Percentiles rank a stretch among this genome's conserved stretches.
These are phyloP conservation scores for Nephrotoma flavescens DNA, from an alignment of 2,888 invertebrate genomes.

Conservation along the genomic window DNA sequence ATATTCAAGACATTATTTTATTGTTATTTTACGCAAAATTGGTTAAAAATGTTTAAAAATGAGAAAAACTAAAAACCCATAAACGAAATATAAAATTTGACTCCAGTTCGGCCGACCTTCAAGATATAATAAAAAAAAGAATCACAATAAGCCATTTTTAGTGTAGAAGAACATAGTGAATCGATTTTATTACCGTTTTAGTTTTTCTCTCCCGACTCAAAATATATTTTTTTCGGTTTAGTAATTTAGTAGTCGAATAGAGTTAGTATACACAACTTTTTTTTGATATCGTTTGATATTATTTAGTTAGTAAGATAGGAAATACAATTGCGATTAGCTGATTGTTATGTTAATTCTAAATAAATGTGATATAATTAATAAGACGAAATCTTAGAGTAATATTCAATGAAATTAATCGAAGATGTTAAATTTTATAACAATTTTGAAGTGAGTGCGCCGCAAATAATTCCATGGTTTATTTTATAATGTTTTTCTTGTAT, in stretches of 20 bases:
- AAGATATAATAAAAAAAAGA: background rate
- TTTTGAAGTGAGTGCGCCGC: background rate
- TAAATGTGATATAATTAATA: background rate
- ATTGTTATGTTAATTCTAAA: background rate
- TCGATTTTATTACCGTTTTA: background rate
- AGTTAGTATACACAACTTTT: background rate
- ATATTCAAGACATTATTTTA: background rate
- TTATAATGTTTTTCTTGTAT: constrained; percentile 3
- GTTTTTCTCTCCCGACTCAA: background rate
- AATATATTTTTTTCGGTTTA: background rate
- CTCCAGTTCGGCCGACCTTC: background rate
- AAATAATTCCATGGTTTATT: background rate
- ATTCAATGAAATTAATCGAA: background rate
- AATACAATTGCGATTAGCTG: background rate
- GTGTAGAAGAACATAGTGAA: background rate
- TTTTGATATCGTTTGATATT: background rate
- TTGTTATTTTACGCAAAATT: background rate
- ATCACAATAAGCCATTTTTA: background rate
- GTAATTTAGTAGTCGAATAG: background rate
- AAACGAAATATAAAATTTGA: background rate
- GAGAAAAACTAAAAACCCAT: background rate
- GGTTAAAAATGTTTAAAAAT: background rate
- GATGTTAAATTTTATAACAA: background rate
- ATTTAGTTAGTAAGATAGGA: background rate
- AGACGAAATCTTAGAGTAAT: background rate